A percentile compares a stretch with the other conserved stretches of the same genome.
Conservation (phyloP, 2,888 invertebrate species). For the Morpho helenor region DNA sequence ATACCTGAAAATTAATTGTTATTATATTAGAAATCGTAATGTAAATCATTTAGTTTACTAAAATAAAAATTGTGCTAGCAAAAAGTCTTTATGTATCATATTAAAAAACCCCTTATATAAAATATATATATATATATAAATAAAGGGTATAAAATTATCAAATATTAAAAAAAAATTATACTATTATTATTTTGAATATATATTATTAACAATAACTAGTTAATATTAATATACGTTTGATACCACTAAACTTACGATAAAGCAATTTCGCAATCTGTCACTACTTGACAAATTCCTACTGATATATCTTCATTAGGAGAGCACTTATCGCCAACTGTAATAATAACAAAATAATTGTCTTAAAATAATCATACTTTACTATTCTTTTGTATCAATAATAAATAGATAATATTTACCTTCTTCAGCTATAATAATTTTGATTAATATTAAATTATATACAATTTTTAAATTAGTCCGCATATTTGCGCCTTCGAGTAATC, state of each 20-base stretch:
- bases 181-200: no score
- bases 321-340: slow-evolving; percentile 5
- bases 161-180: no score
- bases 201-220: no score
- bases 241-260: slow-evolving; percentile 8
- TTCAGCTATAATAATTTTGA: neutral
- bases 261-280: slow-evolving; percentile 10
- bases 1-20: neutral
- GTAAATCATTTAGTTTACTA: no score
- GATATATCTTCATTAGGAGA: slow-evolving; percentile 5
- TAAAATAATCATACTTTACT: neutral
- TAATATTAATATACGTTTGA: neutral
- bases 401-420: neutral
- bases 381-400: neutral
- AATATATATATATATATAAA: no score
- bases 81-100: no score
- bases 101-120: no score
- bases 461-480: neutral
- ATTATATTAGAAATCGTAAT: no score
- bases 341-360: neutral
- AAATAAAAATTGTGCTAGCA: no score
- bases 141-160: no score
- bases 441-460: neutral
- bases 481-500: neutral
- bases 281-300: slow-evolving; percentile 9